A percentile compares a stretch with the other conserved stretches of the same genome.
Conservation (phyloP, 1,140 invertebrate species). For the Diorhabda elongata region DNA sequence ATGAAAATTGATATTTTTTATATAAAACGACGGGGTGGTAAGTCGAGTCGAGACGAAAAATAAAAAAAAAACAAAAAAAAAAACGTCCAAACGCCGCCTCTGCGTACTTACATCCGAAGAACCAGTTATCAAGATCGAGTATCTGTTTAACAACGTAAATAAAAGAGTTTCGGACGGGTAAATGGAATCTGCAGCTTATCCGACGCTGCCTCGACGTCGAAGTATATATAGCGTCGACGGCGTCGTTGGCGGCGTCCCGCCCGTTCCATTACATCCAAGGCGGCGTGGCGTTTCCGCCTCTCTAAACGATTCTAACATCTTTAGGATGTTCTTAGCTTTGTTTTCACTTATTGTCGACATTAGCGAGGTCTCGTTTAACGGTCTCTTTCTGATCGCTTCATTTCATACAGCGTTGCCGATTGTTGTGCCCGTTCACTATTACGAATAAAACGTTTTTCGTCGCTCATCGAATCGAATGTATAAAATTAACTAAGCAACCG, state of each 20-base stretch:
- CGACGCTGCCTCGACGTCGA: conserved; percentile 15
- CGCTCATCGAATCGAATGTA: too few species aligned
- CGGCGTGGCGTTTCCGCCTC: conserved; percentile 29
- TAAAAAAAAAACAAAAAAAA: not conserved
- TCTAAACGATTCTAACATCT: conserved; percentile 38
- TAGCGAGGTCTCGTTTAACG: conserved; percentile 5
- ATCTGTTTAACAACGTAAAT: conserved; percentile 44
- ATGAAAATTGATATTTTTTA: too few species aligned
- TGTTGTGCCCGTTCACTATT: not conserved
- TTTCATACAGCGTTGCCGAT: not conserved
- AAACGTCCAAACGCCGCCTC: not conserved
- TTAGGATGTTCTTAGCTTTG: conserved; percentile 34
- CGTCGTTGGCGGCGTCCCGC: conserved; percentile 28
- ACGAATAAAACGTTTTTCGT: too few species aligned
- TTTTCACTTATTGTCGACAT: conserved; percentile 31
- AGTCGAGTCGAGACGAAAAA: too few species aligned
- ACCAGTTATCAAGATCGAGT: conserved; percentile 30
- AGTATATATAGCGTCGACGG: not conserved
- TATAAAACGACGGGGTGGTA: too few species aligned
- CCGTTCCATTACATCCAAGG: conserved; percentile 32
- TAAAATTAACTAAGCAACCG: too few species aligned
- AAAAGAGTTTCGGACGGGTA: conserved; percentile 43
- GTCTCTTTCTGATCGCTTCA: not conserved
- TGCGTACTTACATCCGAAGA: conserved; percentile 11
- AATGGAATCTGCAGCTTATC: conserved; percentile 43